Evolutionary conservation across 2,113 vertebrate species (phyloP), one percentile per base, ranked within the genome.

Genomic region (Sylvia atricapilla): DNA sequence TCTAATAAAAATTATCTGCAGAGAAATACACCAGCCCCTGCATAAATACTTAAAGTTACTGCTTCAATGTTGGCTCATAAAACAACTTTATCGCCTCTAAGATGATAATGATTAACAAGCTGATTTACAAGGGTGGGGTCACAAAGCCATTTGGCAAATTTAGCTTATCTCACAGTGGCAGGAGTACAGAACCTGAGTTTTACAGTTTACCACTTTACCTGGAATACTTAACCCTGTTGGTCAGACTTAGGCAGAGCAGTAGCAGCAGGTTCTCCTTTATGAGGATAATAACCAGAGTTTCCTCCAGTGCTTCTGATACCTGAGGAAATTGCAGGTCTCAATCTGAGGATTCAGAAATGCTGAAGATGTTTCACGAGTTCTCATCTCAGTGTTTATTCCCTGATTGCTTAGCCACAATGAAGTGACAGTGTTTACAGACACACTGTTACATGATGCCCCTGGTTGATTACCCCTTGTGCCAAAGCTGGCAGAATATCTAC

Each of bases 61-160:
- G 79, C 93, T 90, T 95, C 79, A 55, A 47, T 92, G 93, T 92
- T 94, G 95, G 81, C 90, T 91, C 93, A 91, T 96, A 95, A 96
- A 95, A 89, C 88, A 93, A 27, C 76, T 91, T 96, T 97, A 96
- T 96, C 89, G 1, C 80, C 47, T 74, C 68, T 84, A 7, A 82
- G 76, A 90, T 4, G 20, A 97, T 97, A 96, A 97, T 97, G 95
- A 97, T 97, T 97, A 97, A 97, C 97, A 91, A 91, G 37, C 89
- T 90, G 93, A 95, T 96, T 93, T 97, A 92, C 90, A 91, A 96
- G 89, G 96, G 96, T 89, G 94, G 89, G 82, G 95, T 97, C 79
- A 92, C 82, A 90, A 63, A 96, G 79, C 82, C 86, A 46, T 94
- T 92, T 88, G 58, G 79, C 87, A 87, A 59, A 81, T 88, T 87